Base-by-base conservation (phyloP, 2,888 invertebrate species). In the Mystacides longicornis region DNA sequence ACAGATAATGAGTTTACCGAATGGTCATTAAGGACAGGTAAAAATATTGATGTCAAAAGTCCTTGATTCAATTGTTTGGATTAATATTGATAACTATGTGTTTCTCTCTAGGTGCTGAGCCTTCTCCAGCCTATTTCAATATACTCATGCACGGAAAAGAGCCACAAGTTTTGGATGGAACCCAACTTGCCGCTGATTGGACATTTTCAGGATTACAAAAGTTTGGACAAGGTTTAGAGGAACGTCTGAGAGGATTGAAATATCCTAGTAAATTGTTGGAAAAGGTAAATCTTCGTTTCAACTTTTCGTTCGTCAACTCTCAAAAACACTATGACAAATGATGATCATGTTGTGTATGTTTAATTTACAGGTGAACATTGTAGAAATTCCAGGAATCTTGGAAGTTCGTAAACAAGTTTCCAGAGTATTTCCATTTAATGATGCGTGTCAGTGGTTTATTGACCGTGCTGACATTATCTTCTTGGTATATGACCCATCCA, bases 391-490 rank as follows among this genome's bases (percentile, higher is more conserved):
- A 57, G 95, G 95, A 60, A 94, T 96, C 66, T 76, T 95, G 65
- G 95, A 96, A 80, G 92, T 93, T 59, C 83, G 93, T 63, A 93
- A 94, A 71, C 92, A 93, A 76, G 89, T 93, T 51, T 93, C 94
- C 51, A 83, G 94, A 52, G 83, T 93, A 57, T 95, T 95, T 68
- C 93, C 95, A 52, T 94, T 94, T 75, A 94, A 94, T 68, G 94
- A 95, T 68, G 95, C 93, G 49, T 93, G 93, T 69, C 93, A 94
- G 71, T 96, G 95, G 95, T 57, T 96, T 75, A 94, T 95, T 67
- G 94, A 95, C 73, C 83, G 94, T 60, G 94, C 95, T 21, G 94
- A 95, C 70, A 89, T 95, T 64, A 94, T 96, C 69, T 93, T 95
- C 76, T 81, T 96, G 55, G 89, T 95, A 27, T 95, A 95, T 70